Evolutionary conservation across 2,113 vertebrate species (phyloP).

Genomic region (Peromyscus leucopus): DNA sequence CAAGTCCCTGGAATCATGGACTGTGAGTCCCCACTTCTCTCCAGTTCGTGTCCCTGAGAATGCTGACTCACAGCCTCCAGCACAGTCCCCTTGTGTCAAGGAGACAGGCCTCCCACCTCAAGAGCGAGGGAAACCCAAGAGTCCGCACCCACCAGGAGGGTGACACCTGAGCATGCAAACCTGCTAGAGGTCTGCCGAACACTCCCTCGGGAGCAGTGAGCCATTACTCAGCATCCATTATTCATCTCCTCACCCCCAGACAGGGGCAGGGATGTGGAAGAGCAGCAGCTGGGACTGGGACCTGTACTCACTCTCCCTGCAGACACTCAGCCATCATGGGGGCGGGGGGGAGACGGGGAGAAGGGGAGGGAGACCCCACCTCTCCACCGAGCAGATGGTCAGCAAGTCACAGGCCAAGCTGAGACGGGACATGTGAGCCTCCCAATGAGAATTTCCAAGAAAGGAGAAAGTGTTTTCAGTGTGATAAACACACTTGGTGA

Average conservation of each 20-base stretch:
- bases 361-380: too few species aligned
- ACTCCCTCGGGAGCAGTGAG: slow-evolving; percentile 33
- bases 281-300: neutral
- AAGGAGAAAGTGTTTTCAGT: neutral
- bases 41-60: neutral
- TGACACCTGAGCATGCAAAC: slow-evolving; percentile 53
- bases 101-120: neutral
- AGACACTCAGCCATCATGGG: neutral
- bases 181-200: slow-evolving; percentile 24
- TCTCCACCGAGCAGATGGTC: neutral
- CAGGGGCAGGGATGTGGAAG: neutral
- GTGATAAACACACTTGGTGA: neutral
- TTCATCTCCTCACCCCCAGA: slow-evolving; percentile 31
- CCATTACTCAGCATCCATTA: slow-evolving; percentile 79
- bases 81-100: neutral
- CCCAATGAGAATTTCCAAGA: neutral
- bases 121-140: slow-evolving; percentile 67
- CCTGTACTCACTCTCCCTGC: neutral
- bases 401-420: neutral
- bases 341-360: too few species aligned
- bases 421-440: neutral
- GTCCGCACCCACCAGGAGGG: slow-evolving; percentile 36
- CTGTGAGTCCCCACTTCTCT: neutral
- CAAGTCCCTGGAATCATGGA: neutral
- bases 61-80: neutral